Conservation (phyloP, 2,797 vertebrate species). For the Yasuhikotakia modesta region DNA sequence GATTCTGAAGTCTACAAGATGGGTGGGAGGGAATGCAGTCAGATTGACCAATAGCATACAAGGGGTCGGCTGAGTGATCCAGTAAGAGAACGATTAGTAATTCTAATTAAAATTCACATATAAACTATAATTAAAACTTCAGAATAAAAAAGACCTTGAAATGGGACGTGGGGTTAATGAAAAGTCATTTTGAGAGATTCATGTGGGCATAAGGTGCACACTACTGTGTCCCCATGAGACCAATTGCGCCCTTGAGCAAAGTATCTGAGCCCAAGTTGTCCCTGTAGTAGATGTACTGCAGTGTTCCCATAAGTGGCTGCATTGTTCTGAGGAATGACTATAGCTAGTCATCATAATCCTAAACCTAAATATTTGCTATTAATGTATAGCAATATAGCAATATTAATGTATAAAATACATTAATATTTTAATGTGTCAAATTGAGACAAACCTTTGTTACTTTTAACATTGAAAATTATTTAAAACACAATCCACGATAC, state of each 20-base stretch:
- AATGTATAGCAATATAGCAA: too few relatives aligned
- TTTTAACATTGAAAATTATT: too few relatives aligned
- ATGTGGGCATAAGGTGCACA: constrained; percentile 5
- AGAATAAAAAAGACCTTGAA: not conserved
- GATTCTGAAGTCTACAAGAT: constrained; percentile 51
- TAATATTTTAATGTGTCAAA: too few relatives aligned
- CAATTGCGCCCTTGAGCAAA: not conserved
- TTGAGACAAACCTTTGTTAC: too few relatives aligned
- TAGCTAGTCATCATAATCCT: too few relatives aligned
- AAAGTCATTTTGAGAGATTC: not conserved
- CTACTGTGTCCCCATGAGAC: constrained; percentile 14
- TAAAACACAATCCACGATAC: too few relatives aligned
- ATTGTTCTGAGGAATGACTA: too few relatives aligned
- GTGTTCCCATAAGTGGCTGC: too few relatives aligned
- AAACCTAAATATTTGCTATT: too few relatives aligned
- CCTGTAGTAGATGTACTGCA: too few relatives aligned
- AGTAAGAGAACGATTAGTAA: constrained; percentile 31
- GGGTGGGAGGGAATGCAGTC: constrained; percentile 45
- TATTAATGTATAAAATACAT: too few relatives aligned
- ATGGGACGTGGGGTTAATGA: constrained; percentile 1
- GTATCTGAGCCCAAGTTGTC: not conserved
- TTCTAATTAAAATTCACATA: constrained; percentile 22
- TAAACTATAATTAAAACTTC: constrained; percentile 16
- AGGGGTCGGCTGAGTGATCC: constrained; percentile 15
- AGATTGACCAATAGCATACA: not conserved